Evolutionary conservation across 2,888 invertebrate genomes (phyloP).

Genomic region (Hypselothyrea guttata): DNA sequence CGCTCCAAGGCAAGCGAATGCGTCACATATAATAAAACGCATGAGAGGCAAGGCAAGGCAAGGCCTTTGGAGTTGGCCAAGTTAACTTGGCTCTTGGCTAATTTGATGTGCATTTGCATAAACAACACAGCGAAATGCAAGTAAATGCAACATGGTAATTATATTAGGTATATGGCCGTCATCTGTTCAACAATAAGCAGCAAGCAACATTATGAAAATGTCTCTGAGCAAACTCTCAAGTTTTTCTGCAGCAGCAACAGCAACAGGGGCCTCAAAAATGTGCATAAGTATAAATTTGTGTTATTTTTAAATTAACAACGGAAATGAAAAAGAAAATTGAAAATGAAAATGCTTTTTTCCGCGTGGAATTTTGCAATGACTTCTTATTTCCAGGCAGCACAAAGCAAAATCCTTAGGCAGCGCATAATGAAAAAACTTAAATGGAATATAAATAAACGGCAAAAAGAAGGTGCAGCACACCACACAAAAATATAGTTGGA

Average conservation of each 20-base stretch:
- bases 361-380: too few species aligned
- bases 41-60: slow-evolving; percentile 50
- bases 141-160: slow-evolving; percentile 49
- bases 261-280: slow-evolving; percentile 41
- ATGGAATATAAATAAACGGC: slow-evolving; percentile 58
- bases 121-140: slow-evolving; percentile 45
- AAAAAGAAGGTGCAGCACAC: slow-evolving; percentile 13
- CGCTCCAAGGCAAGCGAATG: slow-evolving; percentile 61
- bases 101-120: slow-evolving; percentile 70
- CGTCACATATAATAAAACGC: slow-evolving; percentile 72
- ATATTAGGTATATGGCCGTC: slow-evolving; percentile 18
- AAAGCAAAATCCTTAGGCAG: slow-evolving; percentile 49
- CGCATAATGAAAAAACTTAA: slow-evolving; percentile 71
- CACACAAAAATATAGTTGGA: too few species aligned
- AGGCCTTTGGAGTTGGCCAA: slow-evolving; percentile 31
- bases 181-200: slow-evolving; percentile 19
- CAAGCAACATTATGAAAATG: slow-evolving; percentile 1
- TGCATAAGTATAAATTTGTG: slow-evolving; percentile 65
- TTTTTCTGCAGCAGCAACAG: too few species aligned
- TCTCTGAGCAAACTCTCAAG: slow-evolving; percentile 8
- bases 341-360: slow-evolving; percentile 58
- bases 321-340: slow-evolving; percentile 73
- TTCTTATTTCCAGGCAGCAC: slow-evolving; percentile 21
- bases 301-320: slow-evolving; percentile 78
- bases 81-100: slow-evolving; percentile 27